Evolutionary conservation across 2,113 vertebrate species (phyloP).

Genomic region (Pangasianodon gigas): DNA sequence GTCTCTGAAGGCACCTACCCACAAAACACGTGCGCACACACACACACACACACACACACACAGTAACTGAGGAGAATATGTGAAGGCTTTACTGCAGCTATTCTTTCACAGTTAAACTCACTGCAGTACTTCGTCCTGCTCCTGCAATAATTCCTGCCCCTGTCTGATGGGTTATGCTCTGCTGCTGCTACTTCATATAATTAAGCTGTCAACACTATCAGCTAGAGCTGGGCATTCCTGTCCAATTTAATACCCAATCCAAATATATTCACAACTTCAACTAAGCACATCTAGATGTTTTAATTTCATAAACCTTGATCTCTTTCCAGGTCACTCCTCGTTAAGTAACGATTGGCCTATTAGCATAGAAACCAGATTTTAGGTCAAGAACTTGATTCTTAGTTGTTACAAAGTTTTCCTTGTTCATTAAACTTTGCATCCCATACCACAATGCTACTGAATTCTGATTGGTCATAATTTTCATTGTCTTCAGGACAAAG

Average conservation of each 20-base stretch:
- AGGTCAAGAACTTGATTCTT: neutral
- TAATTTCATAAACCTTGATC: constrained; percentile 60
- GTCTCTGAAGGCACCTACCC: neutral
- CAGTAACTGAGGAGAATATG: constrained; percentile 8
- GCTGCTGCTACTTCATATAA: constrained; percentile 78
- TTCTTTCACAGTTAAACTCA: constrained; percentile 63
- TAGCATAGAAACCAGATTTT: neutral
- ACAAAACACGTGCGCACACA: neutral
- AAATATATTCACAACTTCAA: constrained; percentile 71
- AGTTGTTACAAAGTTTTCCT: neutral
- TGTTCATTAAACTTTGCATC: neutral
- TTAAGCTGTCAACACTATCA: constrained; percentile 77
- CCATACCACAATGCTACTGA: neutral
- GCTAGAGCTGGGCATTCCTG: constrained; percentile 69
- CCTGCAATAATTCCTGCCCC: constrained; percentile 66
- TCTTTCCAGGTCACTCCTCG: constrained; percentile 39
- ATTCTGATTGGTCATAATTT: neutral
- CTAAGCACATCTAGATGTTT: constrained; percentile 60
- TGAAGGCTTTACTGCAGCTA: constrained; percentile 63
- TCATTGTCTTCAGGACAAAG: neutral
- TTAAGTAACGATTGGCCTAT: neutral
- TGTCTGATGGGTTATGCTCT: constrained; percentile 76
- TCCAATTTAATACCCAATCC: constrained; percentile 69
- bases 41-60: neutral
- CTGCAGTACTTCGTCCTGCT: constrained; percentile 60